phyloP scores from a whole-genome alignment of 2,888 invertebrate genomes.

The Argyra leucocephala region DNA sequence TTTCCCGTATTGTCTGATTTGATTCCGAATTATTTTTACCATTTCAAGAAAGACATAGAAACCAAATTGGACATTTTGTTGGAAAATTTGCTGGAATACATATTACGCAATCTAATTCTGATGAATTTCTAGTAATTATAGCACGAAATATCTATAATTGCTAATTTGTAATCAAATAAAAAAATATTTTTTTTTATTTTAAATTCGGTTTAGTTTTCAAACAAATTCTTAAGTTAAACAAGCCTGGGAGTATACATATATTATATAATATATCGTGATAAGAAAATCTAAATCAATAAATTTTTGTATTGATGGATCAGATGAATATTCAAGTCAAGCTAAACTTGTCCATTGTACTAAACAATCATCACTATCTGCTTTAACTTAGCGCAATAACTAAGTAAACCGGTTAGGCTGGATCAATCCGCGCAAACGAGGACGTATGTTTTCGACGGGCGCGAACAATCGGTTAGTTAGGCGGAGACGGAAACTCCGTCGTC shows the following conservation, averaged over 20 bases:
- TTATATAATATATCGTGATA: constrained; percentile 64
- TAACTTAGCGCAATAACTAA: too few relatives aligned
- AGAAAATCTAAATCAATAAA: constrained; percentile 51
- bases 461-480: too few relatives aligned
- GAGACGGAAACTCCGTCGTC: too few relatives aligned
- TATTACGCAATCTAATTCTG: constrained; percentile 66
- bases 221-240: too few relatives aligned
- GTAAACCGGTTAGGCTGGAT: too few relatives aligned
- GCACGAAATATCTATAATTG: too few relatives aligned
- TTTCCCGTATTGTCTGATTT: constrained; percentile 59
- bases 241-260: too few relatives aligned
- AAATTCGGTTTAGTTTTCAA: too few relatives aligned
- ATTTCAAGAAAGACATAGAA: constrained; percentile 63
- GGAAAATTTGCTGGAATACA: constrained; percentile 79
- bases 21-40: constrained; percentile 53
- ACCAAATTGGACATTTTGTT: constrained; percentile 64
- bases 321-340: constrained; percentile 52
- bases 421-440: too few relatives aligned
- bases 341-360: constrained; percentile 62
- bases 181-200: too few relatives aligned
- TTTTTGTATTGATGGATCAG: constrained; percentile 27
- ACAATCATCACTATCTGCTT: constrained; percentile 32
- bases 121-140: constrained; percentile 66
- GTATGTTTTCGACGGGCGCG: too few relatives aligned
- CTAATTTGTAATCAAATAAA: too few relatives aligned